Conservation (phyloP, 2,113 vertebrate genomes). For the Ciconia boyciana region DNA sequence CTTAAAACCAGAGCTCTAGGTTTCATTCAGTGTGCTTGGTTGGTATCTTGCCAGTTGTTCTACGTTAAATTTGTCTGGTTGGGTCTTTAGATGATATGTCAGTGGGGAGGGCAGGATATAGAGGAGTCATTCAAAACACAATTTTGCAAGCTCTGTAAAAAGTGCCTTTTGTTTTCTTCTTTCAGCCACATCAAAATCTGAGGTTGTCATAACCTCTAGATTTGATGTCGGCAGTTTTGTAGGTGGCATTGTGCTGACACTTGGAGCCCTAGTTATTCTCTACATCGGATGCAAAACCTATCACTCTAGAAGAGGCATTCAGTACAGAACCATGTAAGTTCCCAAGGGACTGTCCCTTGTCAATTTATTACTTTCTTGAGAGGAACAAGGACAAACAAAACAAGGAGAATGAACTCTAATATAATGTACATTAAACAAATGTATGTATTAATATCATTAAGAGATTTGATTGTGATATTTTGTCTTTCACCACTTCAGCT, state of each 20-base stretch:
- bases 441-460: background rate
- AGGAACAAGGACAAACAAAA: background rate
- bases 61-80: background rate
- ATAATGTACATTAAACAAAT: background rate
- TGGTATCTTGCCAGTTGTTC: background rate
- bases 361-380: background rate
- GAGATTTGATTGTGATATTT: background rate
- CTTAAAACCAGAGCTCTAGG: background rate
- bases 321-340: constrained; percentile 82
- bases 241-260: constrained; percentile 78
- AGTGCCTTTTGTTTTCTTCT: background rate
- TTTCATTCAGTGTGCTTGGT: background rate
- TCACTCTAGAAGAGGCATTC: constrained; percentile 76
- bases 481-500: background rate
- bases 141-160: background rate
- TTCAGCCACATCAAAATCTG: constrained; percentile 60
- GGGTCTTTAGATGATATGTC: background rate
- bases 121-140: background rate
- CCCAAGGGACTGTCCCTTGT: background rate
- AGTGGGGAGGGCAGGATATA: background rate
- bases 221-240: constrained; percentile 79
- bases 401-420: background rate
- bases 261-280: constrained; percentile 69
- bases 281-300: constrained; percentile 78
- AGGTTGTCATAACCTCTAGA: constrained; percentile 8